Base-by-base conservation (phyloP, 2,888 invertebrate species). In the Catocala nupta region DNA sequence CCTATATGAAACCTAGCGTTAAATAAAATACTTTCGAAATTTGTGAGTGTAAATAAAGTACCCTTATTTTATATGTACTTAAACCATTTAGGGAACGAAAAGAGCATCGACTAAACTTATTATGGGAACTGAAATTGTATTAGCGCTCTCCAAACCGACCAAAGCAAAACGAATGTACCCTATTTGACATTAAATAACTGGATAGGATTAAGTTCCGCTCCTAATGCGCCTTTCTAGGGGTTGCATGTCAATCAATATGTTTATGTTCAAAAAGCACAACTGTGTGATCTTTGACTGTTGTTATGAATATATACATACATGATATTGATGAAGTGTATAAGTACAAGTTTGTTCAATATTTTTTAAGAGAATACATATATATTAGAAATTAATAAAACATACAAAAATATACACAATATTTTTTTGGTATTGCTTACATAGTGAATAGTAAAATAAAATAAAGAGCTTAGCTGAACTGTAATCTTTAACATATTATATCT, bases 71-170 rank as follows among this genome's bases (percentile, higher is more conserved):
- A 83, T 74, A 80, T 81, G 60, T 75, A 79, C 75, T 85, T 91
- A 91, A 92, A 87, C 90, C 88, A 84, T 87, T 92, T 91, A 90
- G 83, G 70, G 63, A 63, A 62, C 78, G 83, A 90, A 93, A 93
- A 92, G 93, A 92, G 90, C 93, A 93, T 71, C 86, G 73, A 70
- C 78, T 87, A 88, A 91, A 83, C 84, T 81, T 83, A 88, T 90
- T 89, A 86, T 73, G 70, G 69, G 65, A 65, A 72, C 75, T 79
- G 77, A 88, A 92, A 92, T 92, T 88, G 86, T 85, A 90, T 93
- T 92, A 91, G 72, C 67, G 79, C 75, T 74, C 81, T 84, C 75
- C 85, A 81, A 86, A 83, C 81, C 82, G 84, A 77, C 77, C 81
- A 83, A 81, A 85, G 84, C 81, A 82, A 75, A 86, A 84, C 88